Evolutionary conservation across 2,113 vertebrate species (phyloP).

Genomic region (Calonectris borealis): DNA sequence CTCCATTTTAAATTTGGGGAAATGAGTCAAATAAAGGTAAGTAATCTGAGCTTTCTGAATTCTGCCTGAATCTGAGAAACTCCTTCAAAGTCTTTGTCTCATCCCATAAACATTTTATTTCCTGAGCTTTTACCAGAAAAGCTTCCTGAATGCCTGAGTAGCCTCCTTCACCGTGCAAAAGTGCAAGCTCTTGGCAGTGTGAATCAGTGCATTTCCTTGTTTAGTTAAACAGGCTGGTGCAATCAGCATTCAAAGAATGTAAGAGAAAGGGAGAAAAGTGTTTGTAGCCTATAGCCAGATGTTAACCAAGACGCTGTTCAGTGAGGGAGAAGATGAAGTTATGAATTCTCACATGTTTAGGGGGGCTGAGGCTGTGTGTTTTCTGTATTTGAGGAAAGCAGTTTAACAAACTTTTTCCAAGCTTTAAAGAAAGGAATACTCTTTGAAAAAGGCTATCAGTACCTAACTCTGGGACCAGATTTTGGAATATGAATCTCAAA

Average conservation of each 20-base stretch:
- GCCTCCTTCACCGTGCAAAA: neutral
- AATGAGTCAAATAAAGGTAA: neutral
- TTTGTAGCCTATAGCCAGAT: neutral
- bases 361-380: neutral
- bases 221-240: neutral
- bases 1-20: neutral
- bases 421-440: neutral
- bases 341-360: neutral
- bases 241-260: neutral
- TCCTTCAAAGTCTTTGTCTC: neutral
- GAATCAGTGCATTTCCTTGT: neutral
- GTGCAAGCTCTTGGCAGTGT: neutral
- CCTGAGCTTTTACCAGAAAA: neutral
- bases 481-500: neutral
- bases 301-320: neutral
- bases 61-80: neutral
- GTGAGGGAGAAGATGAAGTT: neutral
- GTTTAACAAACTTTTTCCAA: neutral
- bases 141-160: neutral
- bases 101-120: neutral
- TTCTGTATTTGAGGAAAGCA: neutral
- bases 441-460: neutral
- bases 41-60: neutral
- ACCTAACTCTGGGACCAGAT: neutral
- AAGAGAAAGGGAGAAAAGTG: neutral